Evolutionary conservation across 2,888 invertebrate genomes (phyloP).

Genomic region (Drosophila borealis): DNA sequence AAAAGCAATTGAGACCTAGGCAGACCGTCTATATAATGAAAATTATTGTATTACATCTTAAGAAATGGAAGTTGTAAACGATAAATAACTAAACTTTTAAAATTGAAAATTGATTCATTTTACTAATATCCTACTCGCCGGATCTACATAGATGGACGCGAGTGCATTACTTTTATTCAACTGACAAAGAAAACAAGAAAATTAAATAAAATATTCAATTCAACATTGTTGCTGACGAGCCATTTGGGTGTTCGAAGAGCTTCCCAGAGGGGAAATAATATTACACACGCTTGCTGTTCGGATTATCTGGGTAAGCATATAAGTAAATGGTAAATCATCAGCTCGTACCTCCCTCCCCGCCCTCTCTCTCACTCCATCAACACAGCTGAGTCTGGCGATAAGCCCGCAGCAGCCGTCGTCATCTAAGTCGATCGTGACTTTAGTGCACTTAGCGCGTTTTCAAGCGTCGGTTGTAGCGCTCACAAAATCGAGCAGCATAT

Average conservation of each 20-base stretch:
- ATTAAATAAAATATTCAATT: constrained; percentile 1
- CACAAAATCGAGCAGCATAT: constrained; percentile 1
- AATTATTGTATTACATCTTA: no score
- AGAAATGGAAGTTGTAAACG: no score
- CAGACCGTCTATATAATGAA: no score
- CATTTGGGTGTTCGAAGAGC: constrained; percentile 13
- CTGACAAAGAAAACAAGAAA: background rate
- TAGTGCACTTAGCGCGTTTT: constrained; percentile 43
- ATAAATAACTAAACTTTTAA: no score
- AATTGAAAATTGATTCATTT: no score
- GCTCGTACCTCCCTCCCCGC: background rate
- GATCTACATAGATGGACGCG: constrained; percentile 6
- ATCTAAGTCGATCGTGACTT: constrained; percentile 18
- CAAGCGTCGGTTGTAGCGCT: constrained; percentile 38
- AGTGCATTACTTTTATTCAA: background rate
- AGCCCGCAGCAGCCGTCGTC: constrained; percentile 31
- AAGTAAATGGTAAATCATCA: constrained; percentile 6
- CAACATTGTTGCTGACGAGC: constrained; percentile 45
- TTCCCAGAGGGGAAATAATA: constrained; percentile 39
- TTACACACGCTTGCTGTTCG: constrained; percentile 42
- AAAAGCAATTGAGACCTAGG: no score
- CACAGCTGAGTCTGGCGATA: constrained; percentile 24
- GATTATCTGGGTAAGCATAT: constrained; percentile 32
- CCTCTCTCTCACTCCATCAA: background rate
- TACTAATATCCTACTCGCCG: no score